Evolutionary conservation across 2,888 invertebrate genomes (phyloP).

Genomic region (Cynaeus angustus): DNA sequence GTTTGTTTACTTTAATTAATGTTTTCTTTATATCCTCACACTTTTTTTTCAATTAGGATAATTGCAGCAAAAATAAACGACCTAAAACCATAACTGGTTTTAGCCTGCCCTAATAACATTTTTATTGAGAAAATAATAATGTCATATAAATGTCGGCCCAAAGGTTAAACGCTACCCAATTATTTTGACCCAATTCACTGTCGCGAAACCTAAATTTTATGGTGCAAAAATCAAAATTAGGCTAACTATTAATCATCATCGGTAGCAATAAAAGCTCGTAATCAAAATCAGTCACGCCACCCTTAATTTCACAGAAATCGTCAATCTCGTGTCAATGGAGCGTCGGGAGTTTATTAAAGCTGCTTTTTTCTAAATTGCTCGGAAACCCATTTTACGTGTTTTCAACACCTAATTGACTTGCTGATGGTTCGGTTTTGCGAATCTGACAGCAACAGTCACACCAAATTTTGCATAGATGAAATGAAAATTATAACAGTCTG

Average conservation of each 20-base stretch:
- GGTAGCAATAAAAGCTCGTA: neutral
- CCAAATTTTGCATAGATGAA: neutral
- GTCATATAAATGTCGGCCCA: constrained; percentile 46
- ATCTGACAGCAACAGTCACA: neutral
- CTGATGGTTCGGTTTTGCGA: neutral
- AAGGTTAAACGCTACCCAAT: constrained; percentile 44
- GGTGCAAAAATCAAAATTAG: constrained; percentile 36
- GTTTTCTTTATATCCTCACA: neutral
- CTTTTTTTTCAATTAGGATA: constrained; percentile 9
- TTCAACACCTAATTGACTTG: constrained; percentile 13
- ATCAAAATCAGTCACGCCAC: constrained; percentile 19
- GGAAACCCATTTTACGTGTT: constrained; percentile 15
- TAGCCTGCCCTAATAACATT: constrained; percentile 20
- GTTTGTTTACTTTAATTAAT: neutral
- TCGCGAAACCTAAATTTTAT: constrained; percentile 6
- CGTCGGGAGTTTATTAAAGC: constrained; percentile 7
- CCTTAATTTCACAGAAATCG: constrained; percentile 10
- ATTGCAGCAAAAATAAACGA: neutral
- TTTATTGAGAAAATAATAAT: constrained; percentile 43
- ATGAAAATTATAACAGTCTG: too few relatives aligned
- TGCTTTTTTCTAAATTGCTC: constrained; percentile 8
- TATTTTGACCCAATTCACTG: constrained; percentile 43
- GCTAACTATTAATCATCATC: constrained; percentile 20
- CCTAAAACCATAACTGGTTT: neutral
- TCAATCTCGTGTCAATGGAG: constrained; percentile 1